Percentiles rank a stretch among this genome's conserved stretches.
Conservation (phyloP, 2,888 invertebrate species). For the Biston betularia region DNA sequence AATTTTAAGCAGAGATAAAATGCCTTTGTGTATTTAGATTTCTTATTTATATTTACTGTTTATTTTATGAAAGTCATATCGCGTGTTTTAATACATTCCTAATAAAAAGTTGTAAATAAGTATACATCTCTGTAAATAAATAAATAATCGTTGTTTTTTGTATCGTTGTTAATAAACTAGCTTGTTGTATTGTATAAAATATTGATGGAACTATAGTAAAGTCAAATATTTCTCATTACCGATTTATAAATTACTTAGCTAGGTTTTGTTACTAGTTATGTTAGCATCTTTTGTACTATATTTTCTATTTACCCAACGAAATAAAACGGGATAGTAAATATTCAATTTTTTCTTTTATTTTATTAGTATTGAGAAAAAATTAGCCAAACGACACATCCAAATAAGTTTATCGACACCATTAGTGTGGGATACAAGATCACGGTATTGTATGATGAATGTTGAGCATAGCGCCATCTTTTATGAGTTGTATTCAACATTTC, state of each 20-base stretch:
- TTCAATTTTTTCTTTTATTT: conserved; percentile 25
- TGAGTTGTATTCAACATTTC: conserved; percentile 49
- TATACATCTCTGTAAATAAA: conserved; percentile 42
- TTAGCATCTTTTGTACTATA: conserved; percentile 39
- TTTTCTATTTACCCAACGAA: conserved; percentile 45
- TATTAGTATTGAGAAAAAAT: not conserved
- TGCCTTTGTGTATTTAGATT: not conserved
- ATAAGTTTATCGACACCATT: conserved; percentile 1
- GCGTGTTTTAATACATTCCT: conserved; percentile 30
- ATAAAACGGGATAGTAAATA: conserved; percentile 49
- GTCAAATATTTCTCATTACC: conserved; percentile 13
- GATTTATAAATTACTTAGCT: conserved; percentile 16
- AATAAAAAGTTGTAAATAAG: conserved; percentile 41
- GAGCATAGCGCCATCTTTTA: conserved; percentile 19
- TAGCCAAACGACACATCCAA: conserved; percentile 8
- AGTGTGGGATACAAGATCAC: not conserved
- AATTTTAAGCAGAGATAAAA: conserved; percentile 1
- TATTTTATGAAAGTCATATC: not conserved
- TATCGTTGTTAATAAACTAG: conserved; percentile 42
- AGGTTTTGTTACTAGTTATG: conserved; percentile 15
- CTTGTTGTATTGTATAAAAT: conserved; percentile 36
- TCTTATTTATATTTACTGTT: not conserved
- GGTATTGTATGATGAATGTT: conserved; percentile 11
- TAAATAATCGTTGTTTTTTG: conserved; percentile 36
- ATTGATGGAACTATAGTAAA: conserved; percentile 14